Base-by-base conservation (phyloP, 2,113 vertebrate species). In the Charadrius vociferus region DNA sequence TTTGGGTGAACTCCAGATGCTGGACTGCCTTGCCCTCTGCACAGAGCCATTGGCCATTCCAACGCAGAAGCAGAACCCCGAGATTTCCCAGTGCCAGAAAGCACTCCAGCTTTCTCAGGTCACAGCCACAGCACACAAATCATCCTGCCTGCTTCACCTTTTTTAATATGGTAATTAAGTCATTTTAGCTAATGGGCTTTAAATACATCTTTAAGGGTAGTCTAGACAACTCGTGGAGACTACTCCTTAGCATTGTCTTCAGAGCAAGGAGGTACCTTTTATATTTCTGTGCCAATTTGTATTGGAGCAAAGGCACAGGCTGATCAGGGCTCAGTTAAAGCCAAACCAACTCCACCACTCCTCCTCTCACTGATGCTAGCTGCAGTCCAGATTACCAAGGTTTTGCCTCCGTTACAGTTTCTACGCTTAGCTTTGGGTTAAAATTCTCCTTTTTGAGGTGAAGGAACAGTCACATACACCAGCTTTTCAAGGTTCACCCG, bases 381-480 rank as follows among this genome's bases (percentile, higher is more conserved):
- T 36, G 71, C 56, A n/a, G 23, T 10, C 14, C 6, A 6, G 15
- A 26, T 63, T 18, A 14, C 61, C 24, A 10, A 34, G 24, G 11
- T 11, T 4, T 20, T 61, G 30, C 32, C 34, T 62, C 58, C 8
- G 4, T 62, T 18, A 12, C 3, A 11, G 21, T 34, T 66, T 50
- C 34, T 34, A 11, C 30, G 34, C 49, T 43, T 55, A 8, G 11
- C 27, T 73, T 50, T 24, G 18, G 19, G 23, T 26, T 29, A 20
- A 17, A 49, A 37, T 5, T 52, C 73, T 71, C 23, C 29, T 59
- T 43, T 61, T 4, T 14, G 65, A 71, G 73, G 59, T 10, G 65
- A 80, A 65, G 73, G 39, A 78, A 7, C 30, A 23, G 10, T 3
- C 55, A 62, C 4, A 19, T 2, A 4, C 1, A 0, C 3, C 45